Evolutionary conservation across 2,113 vertebrate species (phyloP).

Genomic region (Prionailurus viverrinus): DNA sequence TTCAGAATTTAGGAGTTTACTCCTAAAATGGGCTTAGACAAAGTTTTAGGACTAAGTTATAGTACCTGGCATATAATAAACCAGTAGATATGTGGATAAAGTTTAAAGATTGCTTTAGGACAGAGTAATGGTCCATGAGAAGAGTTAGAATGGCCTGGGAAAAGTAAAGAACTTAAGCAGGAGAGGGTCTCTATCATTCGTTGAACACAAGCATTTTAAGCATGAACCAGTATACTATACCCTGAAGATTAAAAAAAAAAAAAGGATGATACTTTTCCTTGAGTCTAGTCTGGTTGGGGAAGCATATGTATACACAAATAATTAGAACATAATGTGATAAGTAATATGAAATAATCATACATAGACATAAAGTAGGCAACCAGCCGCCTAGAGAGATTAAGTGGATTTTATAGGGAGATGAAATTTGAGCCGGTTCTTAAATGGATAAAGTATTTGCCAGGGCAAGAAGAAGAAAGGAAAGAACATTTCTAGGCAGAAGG

Average conservation of each 20-base stretch:
- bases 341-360: slow-evolving; percentile 31
- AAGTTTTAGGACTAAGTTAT: slow-evolving; percentile 16
- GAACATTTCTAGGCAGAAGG: not conserved
- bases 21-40: not conserved
- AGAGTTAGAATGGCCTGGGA: slow-evolving; percentile 10
- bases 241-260: slow-evolving; percentile 5
- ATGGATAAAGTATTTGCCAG: slow-evolving; percentile 35
- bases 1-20: slow-evolving; percentile 61
- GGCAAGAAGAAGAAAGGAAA: slow-evolving; percentile 62
- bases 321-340: slow-evolving; percentile 25
- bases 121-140: not conserved
- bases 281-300: not conserved
- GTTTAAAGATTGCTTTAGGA: slow-evolving; percentile 52
- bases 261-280: slow-evolving; percentile 5
- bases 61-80: slow-evolving; percentile 22
- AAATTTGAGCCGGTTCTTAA: slow-evolving; percentile 42
- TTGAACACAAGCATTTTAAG: slow-evolving; percentile 43
- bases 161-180: not conserved
- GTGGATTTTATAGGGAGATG: slow-evolving; percentile 49
- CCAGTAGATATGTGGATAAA: not conserved
- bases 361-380: not conserved
- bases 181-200: not conserved
- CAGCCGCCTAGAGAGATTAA: not conserved
- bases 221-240: not conserved
- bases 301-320: slow-evolving; percentile 5